These are phyloP conservation scores for Peribatodes rhomboidaria DNA, from an alignment of 2,888 invertebrate species.

Conservation along the genomic window DNA sequence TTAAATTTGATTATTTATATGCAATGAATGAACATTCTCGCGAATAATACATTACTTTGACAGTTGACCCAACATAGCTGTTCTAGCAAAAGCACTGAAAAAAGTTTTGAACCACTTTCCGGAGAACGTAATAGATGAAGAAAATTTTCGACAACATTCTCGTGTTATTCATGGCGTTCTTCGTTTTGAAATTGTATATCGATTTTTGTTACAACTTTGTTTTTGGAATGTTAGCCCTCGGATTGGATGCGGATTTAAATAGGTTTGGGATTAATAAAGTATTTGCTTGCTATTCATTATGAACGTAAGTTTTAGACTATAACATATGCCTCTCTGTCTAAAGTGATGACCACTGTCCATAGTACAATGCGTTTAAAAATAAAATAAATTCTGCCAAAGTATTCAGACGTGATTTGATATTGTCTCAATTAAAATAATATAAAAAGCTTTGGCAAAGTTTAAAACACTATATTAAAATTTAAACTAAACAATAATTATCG, in stretches of 20 bases:
- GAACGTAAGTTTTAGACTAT: background rate
- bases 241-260: slow-evolving; percentile 22
- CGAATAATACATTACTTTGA: too few species aligned
- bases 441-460: slow-evolving; percentile 33
- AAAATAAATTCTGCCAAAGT: slow-evolving; percentile 32
- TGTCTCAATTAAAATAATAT: background rate
- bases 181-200: too few species aligned
- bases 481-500: slow-evolving; percentile 36
- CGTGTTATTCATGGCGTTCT: too few species aligned
- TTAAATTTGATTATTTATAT: too few species aligned
- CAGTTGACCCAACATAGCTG: background rate
- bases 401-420: background rate
- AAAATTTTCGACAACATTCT: too few species aligned
- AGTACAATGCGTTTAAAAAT: slow-evolving; percentile 26
- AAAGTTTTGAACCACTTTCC: too few species aligned
- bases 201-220: too few species aligned
- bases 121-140: too few species aligned
- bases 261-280: background rate
- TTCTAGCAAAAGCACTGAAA: background rate
- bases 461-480: slow-evolving; percentile 26
- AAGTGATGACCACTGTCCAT: background rate
- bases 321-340: background rate
- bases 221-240: slow-evolving; percentile 22
- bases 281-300: background rate
- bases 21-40: too few species aligned